Percentiles rank a stretch among this genome's conserved stretches.
These are phyloP conservation scores for Eretmodus cyanostictus DNA, from an alignment of 2,113 vertebrate genomes.

Conservation along the genomic window DNA sequence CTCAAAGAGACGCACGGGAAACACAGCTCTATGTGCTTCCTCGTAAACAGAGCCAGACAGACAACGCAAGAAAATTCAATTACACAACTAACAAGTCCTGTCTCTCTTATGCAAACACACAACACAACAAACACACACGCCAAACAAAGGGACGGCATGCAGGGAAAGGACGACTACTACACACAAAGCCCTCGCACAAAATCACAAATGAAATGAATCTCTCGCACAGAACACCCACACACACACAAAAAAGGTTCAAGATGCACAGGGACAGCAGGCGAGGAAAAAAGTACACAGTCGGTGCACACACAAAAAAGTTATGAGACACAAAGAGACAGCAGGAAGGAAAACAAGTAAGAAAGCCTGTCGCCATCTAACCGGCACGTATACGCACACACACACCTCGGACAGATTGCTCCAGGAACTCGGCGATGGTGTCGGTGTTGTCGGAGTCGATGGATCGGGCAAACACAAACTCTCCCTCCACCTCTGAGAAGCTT, in stretches of 20 bases:
- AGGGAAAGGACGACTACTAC: background rate
- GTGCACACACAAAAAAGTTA: background rate
- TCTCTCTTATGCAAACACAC: background rate
- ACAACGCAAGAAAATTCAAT: slow-evolving; percentile 5
- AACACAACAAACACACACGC: background rate
- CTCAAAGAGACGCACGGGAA: background rate
- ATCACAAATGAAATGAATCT: background rate
- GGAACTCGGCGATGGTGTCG: slow-evolving; percentile 83
- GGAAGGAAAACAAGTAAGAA: background rate
- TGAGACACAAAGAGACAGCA: background rate
- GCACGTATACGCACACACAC: background rate
- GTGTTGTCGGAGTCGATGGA: slow-evolving; percentile 77
- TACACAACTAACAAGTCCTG: slow-evolving; percentile 11
- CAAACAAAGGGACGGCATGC: background rate
- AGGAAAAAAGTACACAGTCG: background rate
- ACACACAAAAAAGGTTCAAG: background rate
- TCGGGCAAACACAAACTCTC: slow-evolving; percentile 84
- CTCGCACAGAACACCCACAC: background rate
- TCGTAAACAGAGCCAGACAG: background rate
- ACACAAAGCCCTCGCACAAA: background rate
- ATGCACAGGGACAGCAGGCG: background rate
- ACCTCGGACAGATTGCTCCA: slow-evolving; percentile 89
- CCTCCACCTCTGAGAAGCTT: slow-evolving; percentile 81
- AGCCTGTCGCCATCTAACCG: background rate
- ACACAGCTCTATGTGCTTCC: background rate